phyloP scores from a whole-genome alignment of 2,888 invertebrate species.

The Petrophora chlorosata region DNA sequence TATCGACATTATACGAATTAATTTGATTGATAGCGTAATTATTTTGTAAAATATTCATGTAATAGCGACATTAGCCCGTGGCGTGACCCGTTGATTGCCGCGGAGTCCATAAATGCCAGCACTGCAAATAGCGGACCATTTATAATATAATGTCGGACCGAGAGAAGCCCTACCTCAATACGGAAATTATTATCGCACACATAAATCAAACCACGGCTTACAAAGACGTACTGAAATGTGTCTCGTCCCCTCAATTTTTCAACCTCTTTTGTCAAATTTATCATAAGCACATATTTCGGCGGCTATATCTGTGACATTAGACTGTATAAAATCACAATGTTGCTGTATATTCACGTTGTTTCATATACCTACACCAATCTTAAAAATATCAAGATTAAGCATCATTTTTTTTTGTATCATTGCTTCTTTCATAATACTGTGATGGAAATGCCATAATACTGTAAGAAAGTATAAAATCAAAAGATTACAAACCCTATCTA shows the following conservation, averaged over 20 bases:
- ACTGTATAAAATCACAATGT: no score
- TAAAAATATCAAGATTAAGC: no score
- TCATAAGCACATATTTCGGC: no score
- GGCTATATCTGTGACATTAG: no score
- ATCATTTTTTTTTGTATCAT: no score
- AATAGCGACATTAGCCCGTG: slow-evolving; percentile 29
- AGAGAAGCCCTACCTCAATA: slow-evolving; percentile 71
- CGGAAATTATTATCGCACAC: slow-evolving; percentile 69
- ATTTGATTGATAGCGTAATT: slow-evolving; percentile 5
- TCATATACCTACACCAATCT: no score
- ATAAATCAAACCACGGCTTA: slow-evolving; percentile 62
- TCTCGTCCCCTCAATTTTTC: slow-evolving; percentile 42
- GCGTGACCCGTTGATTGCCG: slow-evolving; percentile 47
- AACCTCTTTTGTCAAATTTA: slow-evolving; percentile 25
- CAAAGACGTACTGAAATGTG: slow-evolving; percentile 57
- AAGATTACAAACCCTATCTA: background rate
- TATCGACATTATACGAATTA: background rate
- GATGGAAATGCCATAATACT: no score
- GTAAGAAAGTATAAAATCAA: no score
- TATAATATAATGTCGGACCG: slow-evolving; percentile 47
- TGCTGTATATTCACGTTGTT: no score
- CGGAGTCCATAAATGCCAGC: slow-evolving; percentile 52
- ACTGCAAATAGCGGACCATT: slow-evolving; percentile 54
- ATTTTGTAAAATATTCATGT: background rate
- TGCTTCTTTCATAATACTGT: no score